phyloP scores from a whole-genome alignment of 2,888 invertebrate species.

The Eupithecia centaureata region DNA sequence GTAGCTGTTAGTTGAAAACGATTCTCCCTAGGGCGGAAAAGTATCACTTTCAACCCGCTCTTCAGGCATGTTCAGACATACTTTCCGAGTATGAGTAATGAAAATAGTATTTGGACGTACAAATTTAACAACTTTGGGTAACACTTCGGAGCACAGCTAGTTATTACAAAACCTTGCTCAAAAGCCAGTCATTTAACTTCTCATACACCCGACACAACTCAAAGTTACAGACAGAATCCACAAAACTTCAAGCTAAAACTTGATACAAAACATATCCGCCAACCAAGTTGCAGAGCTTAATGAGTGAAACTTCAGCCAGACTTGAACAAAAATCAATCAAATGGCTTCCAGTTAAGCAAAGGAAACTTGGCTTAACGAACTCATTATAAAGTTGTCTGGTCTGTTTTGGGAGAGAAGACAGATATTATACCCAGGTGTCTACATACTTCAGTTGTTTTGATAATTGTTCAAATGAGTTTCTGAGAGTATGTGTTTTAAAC shows the following conservation, averaged over 20 bases:
- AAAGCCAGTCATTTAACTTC: neutral
- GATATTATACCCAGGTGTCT: slow-evolving; percentile 4
- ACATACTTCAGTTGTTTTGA: slow-evolving; percentile 2
- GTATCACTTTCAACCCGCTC: no score
- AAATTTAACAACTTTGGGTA: no score
- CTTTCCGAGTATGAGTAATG: no score
- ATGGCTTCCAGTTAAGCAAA: slow-evolving; percentile 55
- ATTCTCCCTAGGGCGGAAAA: no score
- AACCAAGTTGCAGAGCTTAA: slow-evolving; percentile 24
- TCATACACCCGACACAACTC: neutral
- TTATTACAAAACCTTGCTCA: neutral
- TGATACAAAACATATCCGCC: slow-evolving; percentile 25
- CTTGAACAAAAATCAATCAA: slow-evolving; percentile 54
- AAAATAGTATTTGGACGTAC: no score
- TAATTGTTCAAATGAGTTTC: neutral
- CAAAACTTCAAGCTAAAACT: slow-evolving; percentile 21
- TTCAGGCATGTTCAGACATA: no score
- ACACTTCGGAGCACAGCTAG: neutral
- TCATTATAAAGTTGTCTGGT: slow-evolving; percentile 71
- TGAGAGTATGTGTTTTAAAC: neutral
- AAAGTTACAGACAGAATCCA: slow-evolving; percentile 5
- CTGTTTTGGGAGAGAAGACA: slow-evolving; percentile 29
- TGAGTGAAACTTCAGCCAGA: slow-evolving; percentile 33
- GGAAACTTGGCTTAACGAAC: slow-evolving; percentile 66
- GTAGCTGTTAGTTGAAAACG: no score